Conservation (phyloP, 2,888 invertebrate genomes). For the Eupithecia inturbata region DNA sequence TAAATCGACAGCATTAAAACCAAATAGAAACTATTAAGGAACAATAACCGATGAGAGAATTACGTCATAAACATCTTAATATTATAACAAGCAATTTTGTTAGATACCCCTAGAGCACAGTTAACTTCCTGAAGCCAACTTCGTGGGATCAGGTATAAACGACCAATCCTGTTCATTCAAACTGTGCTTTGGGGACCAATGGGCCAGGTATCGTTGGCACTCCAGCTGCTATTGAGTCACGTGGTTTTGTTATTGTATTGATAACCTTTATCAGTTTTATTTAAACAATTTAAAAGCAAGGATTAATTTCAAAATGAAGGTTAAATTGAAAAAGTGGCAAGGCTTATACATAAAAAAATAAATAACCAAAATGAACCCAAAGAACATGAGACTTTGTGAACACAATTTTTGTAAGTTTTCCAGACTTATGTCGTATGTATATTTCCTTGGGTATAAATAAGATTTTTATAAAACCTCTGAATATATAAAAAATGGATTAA, state of each 20-base stretch:
- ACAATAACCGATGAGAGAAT: neutral
- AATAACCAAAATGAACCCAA: neutral
- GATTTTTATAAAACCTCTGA: neutral
- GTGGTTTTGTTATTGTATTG: neutral
- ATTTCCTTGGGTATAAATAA: neutral
- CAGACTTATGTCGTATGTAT: constrained; percentile 22
- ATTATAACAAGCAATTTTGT: constrained; percentile 15
- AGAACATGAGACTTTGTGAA: neutral
- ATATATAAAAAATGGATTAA: constrained; percentile 36
- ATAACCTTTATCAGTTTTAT: neutral
- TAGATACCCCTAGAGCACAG: constrained; percentile 52
- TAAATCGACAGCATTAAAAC: neutral
- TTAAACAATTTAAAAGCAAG: neutral
- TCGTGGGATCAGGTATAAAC: constrained; percentile 56
- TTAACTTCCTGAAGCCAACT: constrained; percentile 30
- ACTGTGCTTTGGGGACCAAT: constrained; percentile 48
- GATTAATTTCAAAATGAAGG: no score
- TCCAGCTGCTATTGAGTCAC: neutral
- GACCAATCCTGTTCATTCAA: constrained; percentile 44
- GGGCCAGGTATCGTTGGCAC: constrained; percentile 22
- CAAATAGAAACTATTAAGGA: neutral
- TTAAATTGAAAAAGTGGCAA: neutral
- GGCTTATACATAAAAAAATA: neutral
- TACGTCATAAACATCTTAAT: neutral
- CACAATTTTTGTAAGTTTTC: constrained; percentile 16